These are phyloP conservation scores for Eufriesea mexicana DNA, from an alignment of 1,140 invertebrate genomes.

Conservation along the genomic window DNA sequence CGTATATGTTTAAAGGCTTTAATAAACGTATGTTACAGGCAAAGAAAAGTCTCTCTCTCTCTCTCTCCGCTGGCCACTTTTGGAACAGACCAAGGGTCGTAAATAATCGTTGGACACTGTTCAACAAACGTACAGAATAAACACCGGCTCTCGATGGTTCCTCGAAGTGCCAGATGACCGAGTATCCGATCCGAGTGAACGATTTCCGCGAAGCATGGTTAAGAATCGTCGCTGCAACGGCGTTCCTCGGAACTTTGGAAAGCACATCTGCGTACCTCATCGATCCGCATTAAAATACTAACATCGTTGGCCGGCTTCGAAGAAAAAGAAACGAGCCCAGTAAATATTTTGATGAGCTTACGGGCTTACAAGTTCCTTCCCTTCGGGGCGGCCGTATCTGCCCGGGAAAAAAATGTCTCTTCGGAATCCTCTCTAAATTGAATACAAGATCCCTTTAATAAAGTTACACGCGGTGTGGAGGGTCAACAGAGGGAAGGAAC, in stretches of 20 bases:
- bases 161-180: not conserved
- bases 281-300: conserved; percentile 65
- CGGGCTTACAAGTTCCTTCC: conserved; percentile 51
- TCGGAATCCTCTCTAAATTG: conserved; percentile 64
- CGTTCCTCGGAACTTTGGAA: conserved; percentile 40
- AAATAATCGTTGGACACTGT: not conserved
- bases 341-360: conserved; percentile 69
- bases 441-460: conserved; percentile 65
- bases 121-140: not conserved
- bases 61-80: too few species aligned
- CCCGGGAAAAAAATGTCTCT: conserved; percentile 49
- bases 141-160: not conserved
- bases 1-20: too few species aligned
- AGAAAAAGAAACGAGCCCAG: conserved; percentile 50
- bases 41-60: too few species aligned
- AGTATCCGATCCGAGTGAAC: conserved; percentile 12
- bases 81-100: not conserved
- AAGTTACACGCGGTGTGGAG: conserved; percentile 44
- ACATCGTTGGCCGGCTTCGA: conserved; percentile 28
- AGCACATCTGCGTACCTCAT: conserved; percentile 60
- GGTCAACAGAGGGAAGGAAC: not conserved
- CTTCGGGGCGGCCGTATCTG: conserved; percentile 31
- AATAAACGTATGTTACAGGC: too few species aligned
- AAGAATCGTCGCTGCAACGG: conserved; percentile 34
- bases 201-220: conserved; percentile 39